These are phyloP conservation scores for Nemotelus nigrinus DNA, from an alignment of 2,888 invertebrate genomes.

Conservation along the genomic window DNA sequence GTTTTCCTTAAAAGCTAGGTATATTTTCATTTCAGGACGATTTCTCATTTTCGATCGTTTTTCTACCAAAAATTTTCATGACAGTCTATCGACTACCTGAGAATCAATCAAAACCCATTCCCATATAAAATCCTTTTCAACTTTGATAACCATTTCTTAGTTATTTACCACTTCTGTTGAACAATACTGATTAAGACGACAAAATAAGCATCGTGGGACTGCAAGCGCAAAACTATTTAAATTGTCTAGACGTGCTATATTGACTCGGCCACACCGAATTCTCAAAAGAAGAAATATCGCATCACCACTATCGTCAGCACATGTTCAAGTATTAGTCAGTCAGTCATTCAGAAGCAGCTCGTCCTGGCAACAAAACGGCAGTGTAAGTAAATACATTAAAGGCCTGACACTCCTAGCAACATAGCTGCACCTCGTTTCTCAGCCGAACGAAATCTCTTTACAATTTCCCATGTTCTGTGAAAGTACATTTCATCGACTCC, in stretches of 20 bases:
- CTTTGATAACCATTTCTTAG: no score
- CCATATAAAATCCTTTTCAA: no score
- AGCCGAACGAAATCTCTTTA: no score
- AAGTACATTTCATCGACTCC: no score
- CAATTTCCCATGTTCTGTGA: no score
- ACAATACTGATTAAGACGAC: constrained; percentile 5
- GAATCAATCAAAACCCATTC: no score
- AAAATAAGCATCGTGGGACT: neutral
- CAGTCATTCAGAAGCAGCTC: neutral
- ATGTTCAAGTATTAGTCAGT: neutral
- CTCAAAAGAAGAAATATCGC: neutral
- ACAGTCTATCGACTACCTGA: no score
- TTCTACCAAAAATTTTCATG: no score
- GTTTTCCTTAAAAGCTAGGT: no score
- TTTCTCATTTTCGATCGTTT: no score
- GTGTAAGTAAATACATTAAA: constrained; percentile 19
- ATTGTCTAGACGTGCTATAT: constrained; percentile 12
- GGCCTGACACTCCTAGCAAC: neutral
- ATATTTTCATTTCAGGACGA: no score
- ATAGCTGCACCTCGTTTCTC: neutral
- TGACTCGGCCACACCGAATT: neutral
- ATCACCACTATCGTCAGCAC: neutral
- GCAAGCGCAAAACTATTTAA: neutral
- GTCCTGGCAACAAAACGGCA: neutral
- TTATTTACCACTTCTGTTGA: neutral